A percentile compares a stretch with the other conserved stretches of the same genome.
Conservation (phyloP, 2,113 vertebrate genomes). For the Fregetta grallaria region DNA sequence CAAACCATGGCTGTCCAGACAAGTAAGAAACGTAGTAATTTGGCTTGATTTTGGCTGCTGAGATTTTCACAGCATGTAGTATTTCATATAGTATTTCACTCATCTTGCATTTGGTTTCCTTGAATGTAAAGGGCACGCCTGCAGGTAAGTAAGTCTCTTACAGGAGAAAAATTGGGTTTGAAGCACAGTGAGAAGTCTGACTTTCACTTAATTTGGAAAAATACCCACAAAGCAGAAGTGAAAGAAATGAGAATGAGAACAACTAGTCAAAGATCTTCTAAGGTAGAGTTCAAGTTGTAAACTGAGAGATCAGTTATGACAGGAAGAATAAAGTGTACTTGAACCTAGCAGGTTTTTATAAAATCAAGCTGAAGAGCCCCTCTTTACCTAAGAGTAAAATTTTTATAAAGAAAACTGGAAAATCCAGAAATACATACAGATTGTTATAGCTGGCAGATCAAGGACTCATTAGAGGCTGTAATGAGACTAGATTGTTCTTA, state of each 20-base stretch:
- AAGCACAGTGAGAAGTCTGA: background rate
- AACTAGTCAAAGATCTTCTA: background rate
- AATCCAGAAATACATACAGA: background rate
- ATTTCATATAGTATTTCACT: background rate
- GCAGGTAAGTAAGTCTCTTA: background rate
- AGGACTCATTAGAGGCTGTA: background rate
- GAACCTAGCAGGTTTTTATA: background rate
- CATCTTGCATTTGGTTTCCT: background rate
- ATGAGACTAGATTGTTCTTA: background rate
- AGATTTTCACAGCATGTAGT: background rate
- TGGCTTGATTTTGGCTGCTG: background rate
- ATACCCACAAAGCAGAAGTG: background rate
- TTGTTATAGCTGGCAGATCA: background rate
- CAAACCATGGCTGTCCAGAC: background rate
- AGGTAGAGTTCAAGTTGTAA: background rate
- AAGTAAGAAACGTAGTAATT: background rate
- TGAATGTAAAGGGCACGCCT: background rate
- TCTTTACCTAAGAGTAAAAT: background rate
- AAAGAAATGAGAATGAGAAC: background rate
- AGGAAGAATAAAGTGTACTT: background rate
- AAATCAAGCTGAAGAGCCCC: background rate
- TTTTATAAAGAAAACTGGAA: background rate
- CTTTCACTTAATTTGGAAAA: background rate
- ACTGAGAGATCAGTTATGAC: background rate
- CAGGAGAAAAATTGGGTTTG: background rate